Evolutionary conservation across 2,797 vertebrate species (phyloP), one percentile per base, ranked within the genome.

Genomic region (Coccyzus lansbergi): DNA sequence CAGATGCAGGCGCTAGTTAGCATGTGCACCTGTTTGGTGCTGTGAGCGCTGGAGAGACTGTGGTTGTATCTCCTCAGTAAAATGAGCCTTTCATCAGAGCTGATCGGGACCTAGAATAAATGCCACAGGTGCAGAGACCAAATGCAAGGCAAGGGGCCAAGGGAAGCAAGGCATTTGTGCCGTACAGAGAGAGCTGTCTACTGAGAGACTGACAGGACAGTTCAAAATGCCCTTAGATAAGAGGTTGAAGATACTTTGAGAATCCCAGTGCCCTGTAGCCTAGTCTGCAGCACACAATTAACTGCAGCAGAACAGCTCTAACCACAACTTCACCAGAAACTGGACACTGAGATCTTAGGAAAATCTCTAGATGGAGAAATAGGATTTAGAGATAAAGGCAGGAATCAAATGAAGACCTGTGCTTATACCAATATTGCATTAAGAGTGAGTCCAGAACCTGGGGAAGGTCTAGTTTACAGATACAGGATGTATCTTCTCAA

Each of bases 31-130:
- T 0, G 0, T 36, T 62, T 72, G 44, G 62, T n/a, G 67, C 51
- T 82, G 72, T 6, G 9, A 86, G 51, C 3, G 5, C 74, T 72
- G 87, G 42, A 76, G 80, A 84, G 63, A 36, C 2, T 20, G 33
- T 31, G 36, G 25, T 53, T 80, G 75, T n/a, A 31, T 34, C 80
- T 94, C 83, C 90, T 91, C 15, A 10, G 81, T 26, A 88, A 89
- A 83, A 71, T 1, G 8, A 94, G 64, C 53, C 74, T 88, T 93
- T 95, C 93, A 62, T 14, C 48, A 49, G 81, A 88, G 86, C 56
- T 46, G 77, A 83, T 33, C 80, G 65, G 78, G 55, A 96, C 93
- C 96, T 96, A 76, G 84, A 93, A 96, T 69, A 95, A 94, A 96
- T 64, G 92, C 75, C 83, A 94, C 40, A 94, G 67, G 94, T 90